phyloP scores from a whole-genome alignment of 2,797 vertebrate species.

The Knipowitschia caucasica region DNA sequence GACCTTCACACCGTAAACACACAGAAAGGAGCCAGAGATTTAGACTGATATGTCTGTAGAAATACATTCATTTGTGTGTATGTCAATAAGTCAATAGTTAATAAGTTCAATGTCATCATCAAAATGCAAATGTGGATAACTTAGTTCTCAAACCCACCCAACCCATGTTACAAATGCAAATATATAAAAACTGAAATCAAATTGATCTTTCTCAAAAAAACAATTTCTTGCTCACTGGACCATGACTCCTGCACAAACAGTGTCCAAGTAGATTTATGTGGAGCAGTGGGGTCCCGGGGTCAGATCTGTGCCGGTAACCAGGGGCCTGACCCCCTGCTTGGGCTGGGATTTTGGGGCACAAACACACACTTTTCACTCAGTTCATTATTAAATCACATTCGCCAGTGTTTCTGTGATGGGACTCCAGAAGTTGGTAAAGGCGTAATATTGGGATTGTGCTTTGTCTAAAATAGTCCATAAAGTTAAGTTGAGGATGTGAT shows the following conservation, averaged over 20 bases:
- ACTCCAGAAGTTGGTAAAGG: background rate
- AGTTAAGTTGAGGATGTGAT: background rate
- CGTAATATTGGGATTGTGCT: background rate
- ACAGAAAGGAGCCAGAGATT: constrained; percentile 5
- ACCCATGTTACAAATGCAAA: background rate
- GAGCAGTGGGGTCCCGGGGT: constrained; percentile 51
- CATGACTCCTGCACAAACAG: constrained; percentile 12
- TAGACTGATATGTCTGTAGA: constrained; percentile 1
- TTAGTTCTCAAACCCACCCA: background rate
- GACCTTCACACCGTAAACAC: constrained; percentile 43
- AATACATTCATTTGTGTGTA: background rate
- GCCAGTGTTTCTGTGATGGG: background rate
- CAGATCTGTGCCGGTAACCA: constrained; percentile 53
- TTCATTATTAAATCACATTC: background rate
- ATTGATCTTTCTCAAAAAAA: constrained; percentile 16
- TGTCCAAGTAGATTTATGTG: constrained; percentile 52
- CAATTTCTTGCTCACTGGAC: background rate
- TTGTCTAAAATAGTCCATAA: background rate
- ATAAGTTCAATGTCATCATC: background rate
- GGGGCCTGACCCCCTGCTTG: constrained; percentile 56
- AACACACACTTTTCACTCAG: background rate
- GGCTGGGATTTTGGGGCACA: constrained; percentile 41
- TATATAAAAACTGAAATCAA: background rate
- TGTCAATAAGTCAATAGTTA: background rate
- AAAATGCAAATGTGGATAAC: background rate